Percentiles rank a stretch among this genome's conserved stretches.
Conservation (phyloP, 2,888 invertebrate species). For the Nyleta sp. region DNA sequence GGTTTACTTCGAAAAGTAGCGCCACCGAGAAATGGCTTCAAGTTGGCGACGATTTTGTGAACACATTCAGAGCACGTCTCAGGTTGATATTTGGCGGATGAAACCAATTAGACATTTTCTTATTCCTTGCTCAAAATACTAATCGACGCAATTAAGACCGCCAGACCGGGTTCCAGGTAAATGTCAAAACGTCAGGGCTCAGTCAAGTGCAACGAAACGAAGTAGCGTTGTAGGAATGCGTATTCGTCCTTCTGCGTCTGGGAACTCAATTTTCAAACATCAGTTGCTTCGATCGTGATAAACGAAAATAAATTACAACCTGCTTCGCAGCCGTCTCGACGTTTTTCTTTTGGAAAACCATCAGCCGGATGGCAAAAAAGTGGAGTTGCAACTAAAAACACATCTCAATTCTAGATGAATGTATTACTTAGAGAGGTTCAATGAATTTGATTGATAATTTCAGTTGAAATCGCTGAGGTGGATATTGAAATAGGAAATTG, state of each 20-base stretch:
- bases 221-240: constrained; percentile 41
- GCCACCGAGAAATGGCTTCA: neutral
- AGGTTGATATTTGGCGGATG: constrained; percentile 24
- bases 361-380: neutral
- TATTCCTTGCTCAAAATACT: constrained; percentile 71
- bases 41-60: neutral
- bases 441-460: too few relatives aligned
- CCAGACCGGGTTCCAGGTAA: constrained; percentile 46
- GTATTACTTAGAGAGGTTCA: too few relatives aligned
- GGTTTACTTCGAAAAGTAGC: too few relatives aligned
- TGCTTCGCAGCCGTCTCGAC: neutral
- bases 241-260: constrained; percentile 42
- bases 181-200: constrained; percentile 65
- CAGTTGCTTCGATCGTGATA: constrained; percentile 48
- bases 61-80: constrained; percentile 16
- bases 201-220: constrained; percentile 61
- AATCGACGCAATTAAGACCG: constrained; percentile 74
- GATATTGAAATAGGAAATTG: too few relatives aligned
- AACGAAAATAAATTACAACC: constrained; percentile 48
- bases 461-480: too few relatives aligned
- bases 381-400: too few relatives aligned
- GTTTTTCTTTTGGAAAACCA: constrained; percentile 32
- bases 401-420: too few relatives aligned
- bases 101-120: constrained; percentile 58
- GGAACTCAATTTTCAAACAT: constrained; percentile 48